A percentile compares a stretch with the other conserved stretches of the same genome.
These are phyloP conservation scores for Ichneumoninae sp. DNA, from an alignment of 2,888 invertebrate species.

Conservation along the genomic window DNA sequence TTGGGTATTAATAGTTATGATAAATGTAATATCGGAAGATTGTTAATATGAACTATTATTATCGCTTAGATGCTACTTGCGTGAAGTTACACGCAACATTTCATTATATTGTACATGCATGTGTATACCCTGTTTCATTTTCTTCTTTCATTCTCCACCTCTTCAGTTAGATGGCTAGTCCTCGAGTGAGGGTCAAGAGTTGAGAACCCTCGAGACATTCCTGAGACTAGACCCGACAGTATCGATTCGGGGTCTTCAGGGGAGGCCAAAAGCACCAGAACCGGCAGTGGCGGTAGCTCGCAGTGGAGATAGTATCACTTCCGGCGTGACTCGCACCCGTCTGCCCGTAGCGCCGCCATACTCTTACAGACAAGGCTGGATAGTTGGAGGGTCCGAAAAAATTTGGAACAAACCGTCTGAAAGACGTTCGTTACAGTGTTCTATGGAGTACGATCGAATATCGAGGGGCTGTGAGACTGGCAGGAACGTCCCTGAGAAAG, in stretches of 20 bases:
- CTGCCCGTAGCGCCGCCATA: conserved; percentile 47
- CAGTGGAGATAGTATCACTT: conserved; percentile 65
- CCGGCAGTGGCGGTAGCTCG: conserved; percentile 55
- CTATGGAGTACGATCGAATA: conserved; percentile 43
- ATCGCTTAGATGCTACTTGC: too few relatives aligned
- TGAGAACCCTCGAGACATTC: conserved; percentile 69
- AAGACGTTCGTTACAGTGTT: conserved; percentile 57
- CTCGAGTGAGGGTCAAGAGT: conserved; percentile 64
- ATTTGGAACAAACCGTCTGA: conserved; percentile 63
- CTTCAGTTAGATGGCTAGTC: conserved; percentile 37
- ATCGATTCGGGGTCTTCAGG: conserved; percentile 63
- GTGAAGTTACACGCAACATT: too few relatives aligned
- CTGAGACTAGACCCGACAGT: conserved; percentile 65
- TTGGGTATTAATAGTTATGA: too few relatives aligned
- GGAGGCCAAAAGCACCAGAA: conserved; percentile 56
- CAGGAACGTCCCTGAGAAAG: conserved; percentile 36
- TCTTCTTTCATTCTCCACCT: neutral
- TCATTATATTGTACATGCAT: conserved; percentile 33
- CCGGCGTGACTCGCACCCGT: conserved; percentile 68
- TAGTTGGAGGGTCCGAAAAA: conserved; percentile 51
- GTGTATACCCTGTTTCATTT: conserved; percentile 9
- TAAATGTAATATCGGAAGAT: too few relatives aligned
- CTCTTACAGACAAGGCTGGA: conserved; percentile 25
- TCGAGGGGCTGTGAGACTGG: conserved; percentile 30
- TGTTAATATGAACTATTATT: too few relatives aligned